Conservation (phyloP, 2,888 invertebrate genomes). For the Heterodera filipjevi region DNA sequence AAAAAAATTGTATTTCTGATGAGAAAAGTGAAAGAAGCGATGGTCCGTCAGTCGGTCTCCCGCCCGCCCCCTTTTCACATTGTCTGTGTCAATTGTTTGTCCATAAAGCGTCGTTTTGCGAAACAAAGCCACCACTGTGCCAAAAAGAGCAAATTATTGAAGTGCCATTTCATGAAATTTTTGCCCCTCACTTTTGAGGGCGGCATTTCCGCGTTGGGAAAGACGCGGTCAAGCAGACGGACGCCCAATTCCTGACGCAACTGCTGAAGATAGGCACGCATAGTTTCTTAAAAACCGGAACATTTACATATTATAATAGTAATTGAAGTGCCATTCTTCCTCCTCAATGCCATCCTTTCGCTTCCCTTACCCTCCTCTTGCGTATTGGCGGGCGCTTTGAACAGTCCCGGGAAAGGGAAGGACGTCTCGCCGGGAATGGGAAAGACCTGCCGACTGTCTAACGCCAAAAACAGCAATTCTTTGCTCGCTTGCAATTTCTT, state of each 20-base stretch:
- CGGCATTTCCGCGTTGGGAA: conserved; percentile 82
- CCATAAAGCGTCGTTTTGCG: conserved; percentile 99
- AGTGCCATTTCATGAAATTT: not conserved
- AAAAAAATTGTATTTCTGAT: too few relatives aligned
- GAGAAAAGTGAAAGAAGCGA: too few relatives aligned
- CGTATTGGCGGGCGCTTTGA: conserved; percentile 80
- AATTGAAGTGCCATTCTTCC: not conserved
- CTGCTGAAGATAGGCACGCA: conserved; percentile 91
- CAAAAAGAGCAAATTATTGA: not conserved
- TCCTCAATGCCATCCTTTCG: too few relatives aligned
- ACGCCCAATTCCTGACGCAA: conserved; percentile 90
- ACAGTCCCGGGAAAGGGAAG: conserved; percentile 93
- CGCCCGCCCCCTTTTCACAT: conserved; percentile 19
- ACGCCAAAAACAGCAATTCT: conserved; percentile 93
- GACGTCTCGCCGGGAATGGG: conserved; percentile 93
- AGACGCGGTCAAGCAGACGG: conserved; percentile 88
- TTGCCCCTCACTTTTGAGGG: conserved; percentile 72
- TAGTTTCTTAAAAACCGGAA: conserved; percentile 74
- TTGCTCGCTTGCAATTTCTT: conserved; percentile 82
- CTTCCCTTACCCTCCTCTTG: conserved; percentile 77
- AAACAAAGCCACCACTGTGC: conserved; percentile 95
- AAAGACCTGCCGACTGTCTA: conserved; percentile 73
- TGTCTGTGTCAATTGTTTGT: conserved; percentile 77
- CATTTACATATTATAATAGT: conserved; percentile 31
- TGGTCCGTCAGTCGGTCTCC: too few relatives aligned